Base-by-base conservation (phyloP, 1,140 invertebrate species). In the Polypedilum vanderplanki region DNA sequence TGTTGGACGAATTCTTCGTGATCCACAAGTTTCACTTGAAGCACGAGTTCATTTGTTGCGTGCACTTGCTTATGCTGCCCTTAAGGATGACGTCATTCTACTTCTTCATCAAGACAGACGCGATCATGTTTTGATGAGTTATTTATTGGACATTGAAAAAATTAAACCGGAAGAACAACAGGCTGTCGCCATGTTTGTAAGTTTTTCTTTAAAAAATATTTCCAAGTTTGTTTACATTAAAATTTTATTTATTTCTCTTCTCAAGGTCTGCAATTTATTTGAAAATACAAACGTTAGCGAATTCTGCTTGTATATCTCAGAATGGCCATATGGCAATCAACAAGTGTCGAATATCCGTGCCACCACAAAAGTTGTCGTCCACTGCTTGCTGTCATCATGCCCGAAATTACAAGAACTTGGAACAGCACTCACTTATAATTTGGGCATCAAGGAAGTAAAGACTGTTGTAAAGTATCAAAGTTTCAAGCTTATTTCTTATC, bases 401-500 rank as follows among this genome's bases (percentile, higher is more conserved):
- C 81, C 86, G 10, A 87, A 87, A 73, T 83, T 96, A 75, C 91
- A 93, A 82, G 90, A 93, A 70, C 85, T 89, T 76, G 95, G 95
- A 73, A 88, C 91, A 4, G 93, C 93, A 76, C 90, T 97, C 74
- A 90, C 97, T 76, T 91, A 95, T 84, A 97, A 97, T 83, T 86
- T 97, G 75, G 93, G 93, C 78, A 91, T 92, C 86, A 97, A 96
- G 90, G 95, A 97, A 90, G 94, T 94, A 88, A 96, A 96, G 90
- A 93, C 93, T 84, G 93, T 95, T 91, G 94, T 95, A 90, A 57
- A 87, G 92, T 91, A 92, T 91, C 87, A 8, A 40, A 40, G 40
- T 15, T 77, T 79, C 40, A 46, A 24, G 74, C 70, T 18, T 75
- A 33, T 57, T 57, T 33, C 1, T 33, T 33, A 33, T 33, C 24